These are phyloP conservation scores for Nemapogon koenigi DNA, from an alignment of 2,888 invertebrate species.

Conservation along the genomic window DNA sequence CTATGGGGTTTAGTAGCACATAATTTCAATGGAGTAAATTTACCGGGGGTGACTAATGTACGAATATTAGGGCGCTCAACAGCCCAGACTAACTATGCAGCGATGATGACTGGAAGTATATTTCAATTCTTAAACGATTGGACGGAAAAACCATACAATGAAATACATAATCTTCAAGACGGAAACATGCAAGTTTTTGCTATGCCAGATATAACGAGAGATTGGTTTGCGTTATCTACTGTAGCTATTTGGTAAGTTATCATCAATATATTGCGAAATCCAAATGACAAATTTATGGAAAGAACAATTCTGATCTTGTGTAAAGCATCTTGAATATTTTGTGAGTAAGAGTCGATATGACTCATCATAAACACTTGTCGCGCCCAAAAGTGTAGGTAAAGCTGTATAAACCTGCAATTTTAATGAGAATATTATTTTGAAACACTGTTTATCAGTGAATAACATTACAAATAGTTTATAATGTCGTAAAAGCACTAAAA, in stretches of 20 bases:
- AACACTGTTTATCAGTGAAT: too few species aligned
- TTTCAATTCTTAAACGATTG: conserved; percentile 33
- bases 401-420: too few species aligned
- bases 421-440: too few species aligned
- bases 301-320: too few species aligned
- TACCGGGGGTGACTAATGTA: conserved; percentile 32
- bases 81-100: conserved; percentile 30
- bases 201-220: conserved; percentile 35
- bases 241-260: conserved; percentile 53
- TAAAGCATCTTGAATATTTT: too few species aligned
- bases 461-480: too few species aligned
- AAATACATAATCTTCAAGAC: conserved; percentile 34
- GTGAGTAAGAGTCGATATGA: too few species aligned
- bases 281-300: too few species aligned
- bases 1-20: conserved; percentile 48
- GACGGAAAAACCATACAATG: conserved; percentile 34
- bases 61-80: conserved; percentile 27
- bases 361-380: too few species aligned
- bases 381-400: too few species aligned
- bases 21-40: conserved; percentile 29
- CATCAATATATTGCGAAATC: too few species aligned
- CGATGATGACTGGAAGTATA: conserved; percentile 33
- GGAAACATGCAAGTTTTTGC: conserved; percentile 35
- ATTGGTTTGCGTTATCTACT: conserved; percentile 43
- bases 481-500: too few species aligned